Percentiles rank a stretch among this genome's conserved stretches.
phyloP scores from a whole-genome alignment of 2,113 vertebrate genomes.

The Acanthochromis polyacanthus region DNA sequence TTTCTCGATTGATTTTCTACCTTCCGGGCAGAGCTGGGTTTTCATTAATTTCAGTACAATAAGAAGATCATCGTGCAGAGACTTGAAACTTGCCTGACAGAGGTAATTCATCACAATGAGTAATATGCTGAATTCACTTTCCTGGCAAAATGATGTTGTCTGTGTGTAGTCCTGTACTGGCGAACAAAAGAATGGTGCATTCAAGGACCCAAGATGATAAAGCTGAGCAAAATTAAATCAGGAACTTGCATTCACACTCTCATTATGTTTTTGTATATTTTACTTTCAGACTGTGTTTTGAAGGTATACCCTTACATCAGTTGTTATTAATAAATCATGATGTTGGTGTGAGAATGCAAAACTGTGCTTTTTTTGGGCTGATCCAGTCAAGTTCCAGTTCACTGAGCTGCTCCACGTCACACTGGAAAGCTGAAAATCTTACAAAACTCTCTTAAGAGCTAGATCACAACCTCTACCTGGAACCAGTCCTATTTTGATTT shows the following conservation, averaged over 20 bases:
- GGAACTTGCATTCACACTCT: neutral
- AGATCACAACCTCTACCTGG: neutral
- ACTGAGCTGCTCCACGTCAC: neutral
- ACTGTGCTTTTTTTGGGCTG: no score
- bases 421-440: neutral
- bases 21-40: slow-evolving; percentile 44
- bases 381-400: neutral
- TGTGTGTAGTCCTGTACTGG: neutral
- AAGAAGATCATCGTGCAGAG: slow-evolving; percentile 33
- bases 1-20: slow-evolving; percentile 51
- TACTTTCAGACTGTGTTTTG: neutral
- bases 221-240: neutral
- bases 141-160: slow-evolving; percentile 11
- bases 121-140: slow-evolving; percentile 34
- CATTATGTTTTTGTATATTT: neutral
- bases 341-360: neutral
- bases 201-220: neutral
- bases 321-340: neutral
- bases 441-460: neutral
- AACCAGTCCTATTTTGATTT: neutral
- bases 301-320: no score
- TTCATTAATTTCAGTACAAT: slow-evolving; percentile 51
- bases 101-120: slow-evolving; percentile 59
- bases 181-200: neutral
- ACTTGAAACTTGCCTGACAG: slow-evolving; percentile 42